Evolutionary conservation across 64 coral and sea anemone species (phyloP).

Genomic region (Trachythela sp.): DNA sequence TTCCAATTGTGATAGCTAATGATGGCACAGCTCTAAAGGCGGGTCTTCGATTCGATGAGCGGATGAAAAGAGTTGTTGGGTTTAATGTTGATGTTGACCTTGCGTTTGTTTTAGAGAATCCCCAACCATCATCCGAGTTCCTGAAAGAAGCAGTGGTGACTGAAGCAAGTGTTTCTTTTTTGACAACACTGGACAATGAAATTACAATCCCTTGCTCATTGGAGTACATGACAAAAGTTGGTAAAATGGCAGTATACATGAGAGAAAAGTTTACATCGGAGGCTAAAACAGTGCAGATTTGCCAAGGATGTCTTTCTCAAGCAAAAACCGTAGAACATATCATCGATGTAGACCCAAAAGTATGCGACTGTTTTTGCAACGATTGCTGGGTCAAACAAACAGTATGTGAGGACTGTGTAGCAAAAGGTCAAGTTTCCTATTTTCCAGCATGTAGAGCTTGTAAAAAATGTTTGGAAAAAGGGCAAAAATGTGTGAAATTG

Average conservation of each 20-base stretch:
- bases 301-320: constrained; percentile 42
- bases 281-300: constrained; percentile 53
- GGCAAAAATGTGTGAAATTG: constrained; percentile 48
- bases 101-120: constrained; percentile 36
- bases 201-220: constrained; percentile 48
- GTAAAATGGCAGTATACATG: constrained; percentile 40
- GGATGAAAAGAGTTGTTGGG: constrained; percentile 58
- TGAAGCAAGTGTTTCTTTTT: constrained; percentile 54
- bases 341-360: constrained; percentile 21
- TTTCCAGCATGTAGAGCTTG: constrained; percentile 60
- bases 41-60: constrained; percentile 56
- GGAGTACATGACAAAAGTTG: constrained; percentile 45
- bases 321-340: constrained; percentile 57
- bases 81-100: constrained; percentile 64
- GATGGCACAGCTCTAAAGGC: constrained; percentile 57
- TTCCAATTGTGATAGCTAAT: constrained; percentile 54
- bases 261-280: constrained; percentile 50
- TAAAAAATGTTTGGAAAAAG: constrained; percentile 42
- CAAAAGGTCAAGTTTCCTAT: constrained; percentile 50
- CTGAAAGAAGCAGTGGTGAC: constrained; percentile 43
- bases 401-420: constrained; percentile 45
- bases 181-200: constrained; percentile 61
- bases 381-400: constrained; percentile 33
- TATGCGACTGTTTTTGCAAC: constrained; percentile 61
- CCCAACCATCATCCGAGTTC: constrained; percentile 51